A percentile compares a stretch with the other conserved stretches of the same genome.
phyloP scores from a whole-genome alignment of 2,888 invertebrate species.

The Rhopalosiphum nymphaeae region DNA sequence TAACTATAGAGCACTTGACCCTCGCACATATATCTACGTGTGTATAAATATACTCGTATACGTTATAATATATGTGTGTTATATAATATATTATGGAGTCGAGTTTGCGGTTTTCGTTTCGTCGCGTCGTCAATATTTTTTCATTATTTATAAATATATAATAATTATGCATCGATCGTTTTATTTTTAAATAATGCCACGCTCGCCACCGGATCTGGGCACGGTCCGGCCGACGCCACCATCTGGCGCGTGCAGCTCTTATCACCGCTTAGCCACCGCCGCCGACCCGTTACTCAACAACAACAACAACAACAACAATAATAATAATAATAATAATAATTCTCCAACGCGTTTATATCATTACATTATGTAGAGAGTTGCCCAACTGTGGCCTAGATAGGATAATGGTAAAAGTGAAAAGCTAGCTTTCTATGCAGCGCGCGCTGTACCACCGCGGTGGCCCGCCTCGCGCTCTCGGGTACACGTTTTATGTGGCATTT shows the following conservation, averaged over 20 bases:
- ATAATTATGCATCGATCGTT: background rate
- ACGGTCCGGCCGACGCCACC: background rate
- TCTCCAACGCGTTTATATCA: background rate
- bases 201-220: background rate
- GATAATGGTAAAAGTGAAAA: slow-evolving; percentile 61
- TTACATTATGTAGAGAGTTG: slow-evolving; percentile 52
- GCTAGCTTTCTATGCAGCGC: slow-evolving; percentile 55
- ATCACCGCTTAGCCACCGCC: background rate
- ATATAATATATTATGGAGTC: background rate
- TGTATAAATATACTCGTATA: too few species aligned
- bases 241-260: background rate
- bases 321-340: background rate
- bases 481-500: slow-evolving; percentile 23
- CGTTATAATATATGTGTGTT: background rate
- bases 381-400: slow-evolving; percentile 60
- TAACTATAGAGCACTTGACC: background rate
- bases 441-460: slow-evolving; percentile 16
- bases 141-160: background rate
- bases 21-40: background rate
- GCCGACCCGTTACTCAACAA: background rate
- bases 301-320: background rate
- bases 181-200: background rate
- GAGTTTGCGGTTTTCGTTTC: background rate
- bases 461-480: background rate
- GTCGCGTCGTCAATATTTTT: background rate